Conservation (phyloP, 2,113 vertebrate species). For the Porphyrio hochstetteri region DNA sequence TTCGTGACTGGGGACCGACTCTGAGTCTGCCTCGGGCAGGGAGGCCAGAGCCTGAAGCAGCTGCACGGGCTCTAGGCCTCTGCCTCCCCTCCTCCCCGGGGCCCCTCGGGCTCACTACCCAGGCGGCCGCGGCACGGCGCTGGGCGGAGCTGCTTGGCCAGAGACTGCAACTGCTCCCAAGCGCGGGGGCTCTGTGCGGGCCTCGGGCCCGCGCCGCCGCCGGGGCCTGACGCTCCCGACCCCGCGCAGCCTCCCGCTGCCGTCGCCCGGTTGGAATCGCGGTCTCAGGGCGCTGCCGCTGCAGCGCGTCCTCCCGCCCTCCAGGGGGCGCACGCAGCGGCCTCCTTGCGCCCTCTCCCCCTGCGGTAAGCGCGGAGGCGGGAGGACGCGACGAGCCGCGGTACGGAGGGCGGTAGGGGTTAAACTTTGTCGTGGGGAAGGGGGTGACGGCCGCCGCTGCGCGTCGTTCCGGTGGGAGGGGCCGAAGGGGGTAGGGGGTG, state of each 20-base stretch:
- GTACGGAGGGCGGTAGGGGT: neutral
- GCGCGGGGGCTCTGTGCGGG: rapidly evolving
- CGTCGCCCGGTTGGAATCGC: no score
- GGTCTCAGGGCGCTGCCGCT: neutral
- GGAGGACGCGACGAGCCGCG: neutral
- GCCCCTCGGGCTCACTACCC: neutral
- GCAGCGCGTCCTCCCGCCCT: neutral
- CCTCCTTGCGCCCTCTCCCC: no score
- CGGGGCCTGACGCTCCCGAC: neutral
- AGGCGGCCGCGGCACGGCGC: neutral
- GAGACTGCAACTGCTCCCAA: rapidly evolving
- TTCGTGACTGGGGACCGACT: neutral
- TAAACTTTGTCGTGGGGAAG: neutral
- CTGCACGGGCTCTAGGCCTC: rapidly evolving
- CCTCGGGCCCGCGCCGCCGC: neutral
- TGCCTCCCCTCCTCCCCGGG: rapidly evolving
- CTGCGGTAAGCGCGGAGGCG: neutral
- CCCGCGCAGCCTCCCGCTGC: rapidly evolving
- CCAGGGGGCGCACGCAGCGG: neutral
- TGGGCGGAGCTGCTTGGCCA: neutral
- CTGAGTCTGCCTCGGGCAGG: no score
- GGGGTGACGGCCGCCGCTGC: rapidly evolving
- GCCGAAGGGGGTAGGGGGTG: no score
- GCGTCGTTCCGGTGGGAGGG: no score
- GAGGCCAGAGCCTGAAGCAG: no score